These are phyloP conservation scores for Spinibarbus caldwelli DNA, from an alignment of 2,797 vertebrate genomes.

Conservation along the genomic window DNA sequence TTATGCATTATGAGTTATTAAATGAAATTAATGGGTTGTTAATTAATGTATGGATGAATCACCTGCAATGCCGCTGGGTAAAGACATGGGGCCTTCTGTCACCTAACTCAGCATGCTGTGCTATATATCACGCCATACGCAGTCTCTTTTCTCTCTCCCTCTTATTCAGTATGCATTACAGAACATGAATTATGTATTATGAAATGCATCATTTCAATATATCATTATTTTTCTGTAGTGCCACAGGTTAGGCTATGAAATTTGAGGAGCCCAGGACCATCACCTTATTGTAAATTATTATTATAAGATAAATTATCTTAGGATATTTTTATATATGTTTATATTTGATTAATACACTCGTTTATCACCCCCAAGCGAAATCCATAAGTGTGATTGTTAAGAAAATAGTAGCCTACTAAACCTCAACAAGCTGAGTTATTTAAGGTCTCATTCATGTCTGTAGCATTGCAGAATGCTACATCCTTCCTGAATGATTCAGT, in stretches of 20 bases:
- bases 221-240: slow-evolving; percentile 12
- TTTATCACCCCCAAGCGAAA: too few relatives aligned
- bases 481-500: neutral
- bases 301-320: neutral
- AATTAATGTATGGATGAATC: slow-evolving; percentile 67
- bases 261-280: neutral
- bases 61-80: slow-evolving; percentile 42
- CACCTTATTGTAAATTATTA: neutral
- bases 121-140: neutral
- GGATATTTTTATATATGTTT: neutral
- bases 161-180: slow-evolving; percentile 19
- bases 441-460: neutral
- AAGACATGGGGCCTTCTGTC: slow-evolving; percentile 30
- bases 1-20: slow-evolving; percentile 76
- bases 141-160: slow-evolving; percentile 8
- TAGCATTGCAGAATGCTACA: neutral
- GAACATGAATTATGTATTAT: slow-evolving; percentile 24
- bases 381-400: too few relatives aligned
- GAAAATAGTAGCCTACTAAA: too few relatives aligned
- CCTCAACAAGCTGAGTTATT: neutral
- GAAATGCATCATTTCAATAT: slow-evolving; percentile 11
- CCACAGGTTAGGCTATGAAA: neutral
- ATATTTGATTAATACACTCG: too few relatives aligned
- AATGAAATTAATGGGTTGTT: slow-evolving; percentile 66
- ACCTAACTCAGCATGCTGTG: slow-evolving; percentile 12